Evolutionary conservation across 2,888 invertebrate species (phyloP).

Genomic region (Lapara coniferarum): DNA sequence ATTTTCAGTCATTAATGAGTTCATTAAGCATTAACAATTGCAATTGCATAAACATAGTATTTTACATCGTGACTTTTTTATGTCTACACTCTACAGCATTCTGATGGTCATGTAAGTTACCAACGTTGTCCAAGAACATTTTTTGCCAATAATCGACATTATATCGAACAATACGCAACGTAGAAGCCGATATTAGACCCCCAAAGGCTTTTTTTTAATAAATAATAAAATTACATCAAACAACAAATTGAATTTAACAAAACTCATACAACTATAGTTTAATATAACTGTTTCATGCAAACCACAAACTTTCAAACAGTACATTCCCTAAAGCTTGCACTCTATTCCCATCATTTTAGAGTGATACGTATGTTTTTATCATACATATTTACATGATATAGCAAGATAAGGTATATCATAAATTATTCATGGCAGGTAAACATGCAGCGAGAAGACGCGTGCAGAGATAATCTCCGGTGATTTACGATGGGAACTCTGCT

Average conservation of each 20-base stretch:
- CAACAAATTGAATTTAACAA: neutral
- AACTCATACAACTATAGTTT: neutral
- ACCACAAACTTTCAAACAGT: constrained; percentile 25
- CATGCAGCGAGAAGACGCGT: constrained; percentile 65
- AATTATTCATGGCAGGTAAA: constrained; percentile 75
- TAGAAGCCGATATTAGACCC: no score
- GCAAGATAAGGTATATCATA: constrained; percentile 57
- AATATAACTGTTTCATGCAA: neutral
- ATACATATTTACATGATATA: constrained; percentile 49
- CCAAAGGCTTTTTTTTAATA: no score
- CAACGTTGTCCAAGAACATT: no score
- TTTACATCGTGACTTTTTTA: no score
- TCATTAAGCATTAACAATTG: no score
- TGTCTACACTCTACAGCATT: no score
- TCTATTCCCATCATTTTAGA: constrained; percentile 28
- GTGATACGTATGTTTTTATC: constrained; percentile 33
- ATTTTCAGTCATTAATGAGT: neutral
- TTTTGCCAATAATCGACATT: no score
- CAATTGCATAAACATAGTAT: no score
- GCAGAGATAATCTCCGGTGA: constrained; percentile 76
- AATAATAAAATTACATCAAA: no score
- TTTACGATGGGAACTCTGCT: constrained; percentile 73
- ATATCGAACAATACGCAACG: no score
- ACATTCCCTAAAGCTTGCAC: constrained; percentile 17
- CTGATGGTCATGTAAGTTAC: no score